Evolutionary conservation across 1,140 invertebrate genomes (phyloP).

Genomic region (Gonatopus flavifemur): DNA sequence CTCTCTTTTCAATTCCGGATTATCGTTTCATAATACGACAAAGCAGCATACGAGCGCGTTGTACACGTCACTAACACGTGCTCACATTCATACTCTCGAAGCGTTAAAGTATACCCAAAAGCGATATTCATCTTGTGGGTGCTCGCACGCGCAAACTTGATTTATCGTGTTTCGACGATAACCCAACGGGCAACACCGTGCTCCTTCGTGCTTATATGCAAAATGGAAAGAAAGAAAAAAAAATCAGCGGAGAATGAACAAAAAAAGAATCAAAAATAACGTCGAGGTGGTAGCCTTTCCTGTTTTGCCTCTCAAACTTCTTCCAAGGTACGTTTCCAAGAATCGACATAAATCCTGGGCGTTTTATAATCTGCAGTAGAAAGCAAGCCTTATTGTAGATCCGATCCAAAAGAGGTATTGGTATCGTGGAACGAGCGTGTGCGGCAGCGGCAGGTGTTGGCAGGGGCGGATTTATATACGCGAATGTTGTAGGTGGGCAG

Average conservation of each 20-base stretch:
- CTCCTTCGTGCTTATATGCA: neutral
- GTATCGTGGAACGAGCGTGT: slow-evolving; percentile 35
- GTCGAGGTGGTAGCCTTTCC: slow-evolving; percentile 4
- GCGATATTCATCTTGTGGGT: slow-evolving; percentile 43
- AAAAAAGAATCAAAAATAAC: slow-evolving; percentile 21
- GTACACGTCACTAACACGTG: slow-evolving; percentile 7
- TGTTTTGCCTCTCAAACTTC: neutral
- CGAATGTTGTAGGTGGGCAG: neutral
- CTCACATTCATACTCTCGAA: slow-evolving; percentile 1
- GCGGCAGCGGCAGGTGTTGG: slow-evolving; percentile 49
- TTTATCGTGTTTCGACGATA: slow-evolving; percentile 43
- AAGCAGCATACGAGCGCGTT: too few relatives aligned
- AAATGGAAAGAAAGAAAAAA: slow-evolving; percentile 8
- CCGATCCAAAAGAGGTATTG: slow-evolving; percentile 46
- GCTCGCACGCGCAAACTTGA: slow-evolving; percentile 42
- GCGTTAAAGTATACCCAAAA: slow-evolving; percentile 1
- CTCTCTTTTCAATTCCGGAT: too few relatives aligned
- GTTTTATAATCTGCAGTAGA: slow-evolving; percentile 52
- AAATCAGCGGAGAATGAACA: slow-evolving; percentile 14
- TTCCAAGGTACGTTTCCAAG: slow-evolving; percentile 42
- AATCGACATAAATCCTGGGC: slow-evolving; percentile 55
- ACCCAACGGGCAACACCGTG: slow-evolving; percentile 24
- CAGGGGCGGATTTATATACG: slow-evolving; percentile 19
- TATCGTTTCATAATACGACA: too few relatives aligned
- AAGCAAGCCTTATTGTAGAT: slow-evolving; percentile 47